Conservation (phyloP, 2,113 vertebrate species). For the Piaya cayana region DNA sequence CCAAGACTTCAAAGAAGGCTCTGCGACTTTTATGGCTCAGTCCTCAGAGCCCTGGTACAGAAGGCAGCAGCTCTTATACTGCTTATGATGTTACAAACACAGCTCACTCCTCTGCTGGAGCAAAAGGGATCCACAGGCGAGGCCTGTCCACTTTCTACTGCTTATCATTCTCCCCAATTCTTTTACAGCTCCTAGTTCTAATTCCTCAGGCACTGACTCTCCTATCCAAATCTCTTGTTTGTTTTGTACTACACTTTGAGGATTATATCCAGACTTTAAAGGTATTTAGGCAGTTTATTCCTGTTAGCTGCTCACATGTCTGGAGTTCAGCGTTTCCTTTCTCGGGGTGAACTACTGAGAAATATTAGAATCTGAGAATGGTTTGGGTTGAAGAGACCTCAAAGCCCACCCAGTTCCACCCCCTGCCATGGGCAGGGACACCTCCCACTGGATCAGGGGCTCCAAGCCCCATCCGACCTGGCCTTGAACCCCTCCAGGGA, state of each 20-base stretch:
- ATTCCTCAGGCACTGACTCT: not conserved
- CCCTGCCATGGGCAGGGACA: no score
- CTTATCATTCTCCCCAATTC: not conserved
- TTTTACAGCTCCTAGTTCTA: not conserved
- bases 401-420: no score
- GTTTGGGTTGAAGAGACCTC: no score
- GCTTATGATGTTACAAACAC: not conserved
- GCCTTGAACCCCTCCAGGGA: no score
- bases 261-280: not conserved
- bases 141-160: not conserved
- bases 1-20: not conserved
- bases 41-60: not conserved
- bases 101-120: not conserved
- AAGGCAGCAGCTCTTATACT: not conserved
- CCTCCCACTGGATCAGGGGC: no score
- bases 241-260: not conserved
- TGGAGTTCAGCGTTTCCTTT: not conserved
- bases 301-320: not conserved
- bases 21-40: not conserved
- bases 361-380: not conserved
- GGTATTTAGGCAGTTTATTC: not conserved
- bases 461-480: no score
- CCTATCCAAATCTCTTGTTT: not conserved
- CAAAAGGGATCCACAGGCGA: not conserved
- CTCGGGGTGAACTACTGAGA: not conserved